phyloP scores from a whole-genome alignment of 2,888 invertebrate genomes.

The Gibbula magus region DNA sequence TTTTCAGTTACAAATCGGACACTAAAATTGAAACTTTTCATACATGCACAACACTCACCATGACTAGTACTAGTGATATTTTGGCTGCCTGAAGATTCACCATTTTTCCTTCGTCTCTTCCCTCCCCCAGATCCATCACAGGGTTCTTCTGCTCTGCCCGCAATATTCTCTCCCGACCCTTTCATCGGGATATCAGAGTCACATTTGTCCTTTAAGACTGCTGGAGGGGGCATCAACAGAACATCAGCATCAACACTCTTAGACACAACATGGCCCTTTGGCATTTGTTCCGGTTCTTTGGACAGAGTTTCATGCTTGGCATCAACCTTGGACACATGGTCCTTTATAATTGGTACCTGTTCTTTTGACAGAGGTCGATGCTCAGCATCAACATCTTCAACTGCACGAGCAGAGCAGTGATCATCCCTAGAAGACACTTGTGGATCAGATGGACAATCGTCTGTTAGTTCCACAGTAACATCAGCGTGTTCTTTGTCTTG shows the following conservation, averaged over 20 bases:
- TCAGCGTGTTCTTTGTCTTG: too few species aligned
- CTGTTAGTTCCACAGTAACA: too few species aligned
- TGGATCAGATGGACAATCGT: too few species aligned
- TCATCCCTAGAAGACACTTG: too few species aligned
- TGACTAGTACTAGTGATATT: background rate
- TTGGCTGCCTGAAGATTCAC: background rate
- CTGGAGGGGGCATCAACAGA: background rate
- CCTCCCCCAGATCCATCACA: slow-evolving; percentile 29
- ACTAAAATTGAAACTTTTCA: too few species aligned
- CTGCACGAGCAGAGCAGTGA: too few species aligned
- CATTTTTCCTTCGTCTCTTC: slow-evolving; percentile 22
- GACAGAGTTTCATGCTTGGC: too few species aligned
- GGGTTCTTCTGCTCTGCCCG: background rate
- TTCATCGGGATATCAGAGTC: background rate
- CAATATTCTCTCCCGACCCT: background rate
- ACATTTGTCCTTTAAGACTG: background rate
- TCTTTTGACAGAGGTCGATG: background rate
- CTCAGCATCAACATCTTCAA: too few species aligned
- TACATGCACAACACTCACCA: too few species aligned
- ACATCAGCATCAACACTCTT: background rate
- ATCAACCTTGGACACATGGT: too few species aligned
- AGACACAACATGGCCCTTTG: background rate
- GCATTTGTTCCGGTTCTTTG: background rate
- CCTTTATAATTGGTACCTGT: background rate
- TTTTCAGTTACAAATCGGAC: too few species aligned